Evolutionary conservation across 1,140 invertebrate species (phyloP).

Genomic region (Liolophura sinensis): DNA sequence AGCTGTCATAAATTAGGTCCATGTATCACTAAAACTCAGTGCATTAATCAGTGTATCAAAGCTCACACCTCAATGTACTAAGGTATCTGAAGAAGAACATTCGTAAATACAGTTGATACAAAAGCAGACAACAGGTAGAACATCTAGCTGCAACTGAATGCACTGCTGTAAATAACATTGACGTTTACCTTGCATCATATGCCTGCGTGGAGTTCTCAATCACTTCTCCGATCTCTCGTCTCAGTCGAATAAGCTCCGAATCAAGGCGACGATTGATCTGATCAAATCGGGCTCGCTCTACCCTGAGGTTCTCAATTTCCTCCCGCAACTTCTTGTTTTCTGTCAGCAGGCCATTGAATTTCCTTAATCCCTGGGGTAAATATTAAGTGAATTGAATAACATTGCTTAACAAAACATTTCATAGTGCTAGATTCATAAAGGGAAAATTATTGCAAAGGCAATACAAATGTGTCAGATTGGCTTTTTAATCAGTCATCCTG

Average conservation of each 20-base stretch:
- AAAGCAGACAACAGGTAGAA: not conserved
- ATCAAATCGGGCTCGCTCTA: slow-evolving; percentile 79
- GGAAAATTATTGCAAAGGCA: too few species aligned
- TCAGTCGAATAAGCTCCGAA: slow-evolving; percentile 71
- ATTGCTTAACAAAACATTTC: too few species aligned
- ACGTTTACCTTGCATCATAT: slow-evolving; percentile 75
- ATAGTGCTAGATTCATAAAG: too few species aligned
- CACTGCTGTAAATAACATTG: too few species aligned
- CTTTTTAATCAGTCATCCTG: too few species aligned
- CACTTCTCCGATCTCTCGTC: slow-evolving; percentile 72
- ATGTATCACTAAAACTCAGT: too few species aligned
- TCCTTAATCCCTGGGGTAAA: slow-evolving; percentile 41
- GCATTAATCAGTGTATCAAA: too few species aligned
- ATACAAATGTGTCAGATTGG: too few species aligned
- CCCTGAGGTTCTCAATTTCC: slow-evolving; percentile 78
- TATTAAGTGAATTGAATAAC: too few species aligned
- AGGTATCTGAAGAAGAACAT: too few species aligned
- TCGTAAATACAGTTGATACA: not conserved
- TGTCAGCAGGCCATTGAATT: slow-evolving; percentile 62
- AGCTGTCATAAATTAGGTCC: too few species aligned
- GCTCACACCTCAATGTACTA: too few species aligned
- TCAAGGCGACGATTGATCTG: slow-evolving; percentile 74
- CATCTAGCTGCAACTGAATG: not conserved
- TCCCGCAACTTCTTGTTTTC: slow-evolving; percentile 74
- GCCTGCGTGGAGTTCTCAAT: slow-evolving; percentile 83